A percentile compares a stretch with the other conserved stretches of the same genome.
phyloP scores from a whole-genome alignment of 2,797 vertebrate species.

The Sebastes elongatus region DNA sequence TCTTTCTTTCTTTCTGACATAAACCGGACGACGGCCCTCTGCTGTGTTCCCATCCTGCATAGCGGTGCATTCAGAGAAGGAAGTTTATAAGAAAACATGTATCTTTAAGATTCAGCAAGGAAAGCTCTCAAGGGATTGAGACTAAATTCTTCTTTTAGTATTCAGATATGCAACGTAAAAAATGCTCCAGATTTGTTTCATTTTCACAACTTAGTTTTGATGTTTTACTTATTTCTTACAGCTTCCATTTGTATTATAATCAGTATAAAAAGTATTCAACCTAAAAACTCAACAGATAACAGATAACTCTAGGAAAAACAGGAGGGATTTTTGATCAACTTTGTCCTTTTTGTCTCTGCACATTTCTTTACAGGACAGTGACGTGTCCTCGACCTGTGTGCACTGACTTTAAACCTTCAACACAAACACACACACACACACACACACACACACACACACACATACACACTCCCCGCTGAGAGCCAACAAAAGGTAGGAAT shows the following conservation, averaged over 20 bases:
- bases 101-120: not conserved
- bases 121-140: slow-evolving; percentile 7
- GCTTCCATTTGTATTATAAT: not conserved
- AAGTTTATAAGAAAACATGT: slow-evolving; percentile 15
- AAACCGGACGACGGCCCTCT: not conserved
- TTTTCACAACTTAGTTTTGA: not conserved
- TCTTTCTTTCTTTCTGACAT: not conserved
- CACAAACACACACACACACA: slow-evolving; percentile 23
- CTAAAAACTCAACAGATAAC: not conserved
- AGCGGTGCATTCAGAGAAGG: slow-evolving; percentile 6
- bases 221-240: not conserved
- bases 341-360: slow-evolving; percentile 2
- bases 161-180: not conserved
- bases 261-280: not conserved
- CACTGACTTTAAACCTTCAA: slow-evolving; percentile 22
- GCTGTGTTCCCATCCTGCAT: not conserved
- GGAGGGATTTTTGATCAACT: not conserved
- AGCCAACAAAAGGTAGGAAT: slow-evolving; percentile 71
- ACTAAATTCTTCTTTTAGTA: not conserved
- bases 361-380: slow-evolving; percentile 46
- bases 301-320: not conserved
- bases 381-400: slow-evolving; percentile 12
- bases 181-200: not conserved
- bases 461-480: slow-evolving; percentile 44
- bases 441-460: too few relatives aligned